These are phyloP conservation scores for Cydia pomonella DNA, from an alignment of 1,140 invertebrate species.

Conservation along the genomic window DNA sequence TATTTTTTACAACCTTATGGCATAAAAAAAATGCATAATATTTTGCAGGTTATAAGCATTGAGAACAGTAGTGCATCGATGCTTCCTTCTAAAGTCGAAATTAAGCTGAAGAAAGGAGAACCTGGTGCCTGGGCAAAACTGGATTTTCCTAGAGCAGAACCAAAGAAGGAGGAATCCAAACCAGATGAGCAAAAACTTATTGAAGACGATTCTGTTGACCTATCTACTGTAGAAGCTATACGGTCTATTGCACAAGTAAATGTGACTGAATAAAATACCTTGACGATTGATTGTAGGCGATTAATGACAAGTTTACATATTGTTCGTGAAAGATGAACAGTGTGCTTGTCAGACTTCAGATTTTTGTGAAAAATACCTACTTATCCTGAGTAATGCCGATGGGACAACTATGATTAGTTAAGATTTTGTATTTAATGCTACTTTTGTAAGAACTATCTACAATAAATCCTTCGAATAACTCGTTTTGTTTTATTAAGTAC, in stretches of 20 bases:
- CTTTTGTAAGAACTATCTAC: background rate
- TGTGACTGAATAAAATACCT: constrained; percentile 52
- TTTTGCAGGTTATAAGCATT: constrained; percentile 85
- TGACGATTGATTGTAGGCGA: background rate
- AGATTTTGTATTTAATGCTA: background rate
- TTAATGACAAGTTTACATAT: background rate
- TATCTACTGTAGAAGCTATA: constrained; percentile 74
- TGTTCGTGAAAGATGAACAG: background rate
- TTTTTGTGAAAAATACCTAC: constrained; percentile 17
- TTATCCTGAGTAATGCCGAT: background rate
- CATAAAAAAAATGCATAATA: background rate
- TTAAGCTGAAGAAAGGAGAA: constrained; percentile 94
- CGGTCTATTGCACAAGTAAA: constrained; percentile 70
- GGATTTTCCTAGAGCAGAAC: constrained; percentile 82
- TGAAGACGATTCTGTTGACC: constrained; percentile 79
- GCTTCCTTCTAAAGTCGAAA: constrained; percentile 96
- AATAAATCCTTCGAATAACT: background rate
- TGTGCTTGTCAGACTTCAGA: constrained; percentile 38
- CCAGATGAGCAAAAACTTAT: constrained; percentile 41
- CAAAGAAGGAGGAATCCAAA: constrained; percentile 54
- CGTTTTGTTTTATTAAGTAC: too few species aligned
- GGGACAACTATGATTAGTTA: background rate
- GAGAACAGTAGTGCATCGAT: constrained; percentile 87
- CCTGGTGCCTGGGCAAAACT: constrained; percentile 90
- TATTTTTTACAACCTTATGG: too few species aligned